phyloP scores from a whole-genome alignment of 2,888 invertebrate genomes.

The Portevinia maculata region DNA sequence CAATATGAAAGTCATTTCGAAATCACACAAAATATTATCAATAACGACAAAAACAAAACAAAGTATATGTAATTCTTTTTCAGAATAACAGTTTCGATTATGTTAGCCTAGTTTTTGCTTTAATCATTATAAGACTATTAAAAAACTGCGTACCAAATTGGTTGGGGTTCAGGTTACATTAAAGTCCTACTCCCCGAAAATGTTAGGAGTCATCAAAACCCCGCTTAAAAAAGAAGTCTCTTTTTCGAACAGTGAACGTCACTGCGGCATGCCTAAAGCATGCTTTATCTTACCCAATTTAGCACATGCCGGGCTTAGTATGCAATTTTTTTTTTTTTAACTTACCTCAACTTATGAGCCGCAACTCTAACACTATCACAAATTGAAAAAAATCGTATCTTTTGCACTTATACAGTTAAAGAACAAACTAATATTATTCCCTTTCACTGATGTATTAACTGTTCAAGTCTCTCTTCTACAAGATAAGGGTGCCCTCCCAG shows the following conservation, averaged over 20 bases:
- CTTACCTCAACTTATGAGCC: constrained; percentile 12
- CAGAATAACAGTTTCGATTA: constrained; percentile 6
- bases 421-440: constrained; percentile 29
- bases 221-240: not conserved
- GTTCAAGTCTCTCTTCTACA: constrained; percentile 29
- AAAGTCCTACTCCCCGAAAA: not conserved
- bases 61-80: constrained; percentile 4
- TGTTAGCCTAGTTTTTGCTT: constrained; percentile 54
- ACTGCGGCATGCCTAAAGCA: not conserved
- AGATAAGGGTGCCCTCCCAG: not conserved
- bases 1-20: constrained; percentile 52
- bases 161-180: constrained; percentile 32
- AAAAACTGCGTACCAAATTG: not conserved
- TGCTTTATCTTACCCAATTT: constrained; percentile 15
- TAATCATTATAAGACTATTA: constrained; percentile 10
- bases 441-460: constrained; percentile 55
- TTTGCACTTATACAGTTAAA: constrained; percentile 4
- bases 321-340: constrained; percentile 19
- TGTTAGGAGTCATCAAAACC: constrained; percentile 38
- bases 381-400: not conserved
- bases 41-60: not conserved
- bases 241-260: constrained; percentile 3
- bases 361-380: constrained; percentile 19
- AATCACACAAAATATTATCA: not conserved
- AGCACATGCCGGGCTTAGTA: constrained; percentile 5